These are phyloP conservation scores for Drosophila melanocephala DNA, from an alignment of 2,888 invertebrate species.

Conservation along the genomic window DNA sequence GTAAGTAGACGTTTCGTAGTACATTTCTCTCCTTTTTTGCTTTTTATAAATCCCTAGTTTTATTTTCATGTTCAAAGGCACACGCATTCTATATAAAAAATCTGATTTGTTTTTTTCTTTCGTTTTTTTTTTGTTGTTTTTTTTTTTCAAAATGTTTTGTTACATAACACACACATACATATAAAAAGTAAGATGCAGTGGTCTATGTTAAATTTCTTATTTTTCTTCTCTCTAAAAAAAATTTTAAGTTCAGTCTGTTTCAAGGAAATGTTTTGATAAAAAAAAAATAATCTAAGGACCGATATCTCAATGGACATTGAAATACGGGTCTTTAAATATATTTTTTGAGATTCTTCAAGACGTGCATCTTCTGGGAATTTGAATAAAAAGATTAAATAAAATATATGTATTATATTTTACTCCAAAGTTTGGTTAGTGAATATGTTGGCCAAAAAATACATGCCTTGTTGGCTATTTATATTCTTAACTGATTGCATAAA, in stretches of 20 bases:
- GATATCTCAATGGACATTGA: conserved; percentile 20
- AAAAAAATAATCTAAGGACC: conserved; percentile 35
- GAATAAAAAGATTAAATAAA: conserved; percentile 46
- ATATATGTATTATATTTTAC: conserved; percentile 28
- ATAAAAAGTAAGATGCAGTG: conserved; percentile 62
- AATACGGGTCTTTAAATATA: conserved; percentile 34
- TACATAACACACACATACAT: conserved; percentile 53
- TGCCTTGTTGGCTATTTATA: conserved; percentile 20
- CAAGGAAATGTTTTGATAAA: conserved; percentile 75
- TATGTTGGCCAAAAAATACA: conserved; percentile 45
- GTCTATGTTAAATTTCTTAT: conserved; percentile 43
- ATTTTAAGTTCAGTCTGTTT: conserved; percentile 76
- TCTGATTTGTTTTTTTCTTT: conserved; percentile 57
- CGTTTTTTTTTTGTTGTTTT: conserved; percentile 6
- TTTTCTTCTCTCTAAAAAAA: conserved; percentile 57
- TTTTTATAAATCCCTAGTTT: conserved; percentile 62
- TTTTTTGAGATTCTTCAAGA: conserved; percentile 83
- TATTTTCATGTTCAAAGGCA: conserved; percentile 70
- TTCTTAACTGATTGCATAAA: conserved; percentile 52
- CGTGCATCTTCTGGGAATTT: conserved; percentile 66
- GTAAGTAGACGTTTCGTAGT: conserved; percentile 50
- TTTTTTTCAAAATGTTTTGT: conserved; percentile 40
- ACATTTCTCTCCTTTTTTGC: conserved; percentile 47
- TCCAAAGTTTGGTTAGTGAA: conserved; percentile 55
- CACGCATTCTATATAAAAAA: conserved; percentile 70